These are phyloP conservation scores for Drosophila ogumai DNA, from an alignment of 1,140 invertebrate genomes.

Conservation along the genomic window DNA sequence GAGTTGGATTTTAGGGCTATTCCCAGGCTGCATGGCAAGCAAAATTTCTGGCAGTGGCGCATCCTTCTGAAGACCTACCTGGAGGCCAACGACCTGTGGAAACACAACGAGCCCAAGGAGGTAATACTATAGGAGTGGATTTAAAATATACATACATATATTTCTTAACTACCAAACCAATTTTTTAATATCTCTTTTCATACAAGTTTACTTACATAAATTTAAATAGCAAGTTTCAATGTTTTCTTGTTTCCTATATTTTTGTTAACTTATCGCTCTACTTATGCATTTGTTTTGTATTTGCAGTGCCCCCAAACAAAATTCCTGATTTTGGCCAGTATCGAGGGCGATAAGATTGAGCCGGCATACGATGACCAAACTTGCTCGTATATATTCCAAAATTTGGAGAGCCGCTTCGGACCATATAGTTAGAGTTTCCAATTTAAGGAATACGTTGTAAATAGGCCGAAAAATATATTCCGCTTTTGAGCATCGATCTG, in stretches of 20 bases:
- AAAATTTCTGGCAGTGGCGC: conserved; percentile 68
- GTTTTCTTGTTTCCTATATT: background rate
- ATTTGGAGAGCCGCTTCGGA: conserved; percentile 55
- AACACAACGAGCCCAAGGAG: conserved; percentile 61
- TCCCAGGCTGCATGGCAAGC: conserved; percentile 52
- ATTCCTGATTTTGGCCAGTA: conserved; percentile 18
- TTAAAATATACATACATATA: too few relatives aligned
- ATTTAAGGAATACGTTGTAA: background rate
- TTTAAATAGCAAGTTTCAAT: background rate
- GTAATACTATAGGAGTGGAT: conserved; percentile 1
- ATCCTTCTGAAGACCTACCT: conserved; percentile 57
- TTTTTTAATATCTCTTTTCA: too few relatives aligned
- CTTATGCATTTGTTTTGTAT: background rate
- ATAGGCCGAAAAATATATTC: background rate
- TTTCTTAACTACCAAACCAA: too few relatives aligned
- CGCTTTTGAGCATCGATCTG: background rate
- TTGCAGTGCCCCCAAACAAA: conserved; percentile 4
- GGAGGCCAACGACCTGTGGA: conserved; percentile 60
- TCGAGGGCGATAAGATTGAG: conserved; percentile 61
- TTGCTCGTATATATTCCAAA: conserved; percentile 55
- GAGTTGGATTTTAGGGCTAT: conserved; percentile 62
- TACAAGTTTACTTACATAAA: background rate
- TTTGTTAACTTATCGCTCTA: background rate
- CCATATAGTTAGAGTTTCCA: conserved; percentile 25
- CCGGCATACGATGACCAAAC: conserved; percentile 54